Base-by-base conservation (phyloP, 2,888 invertebrate species). In the Nipponacmea schrenckii region DNA sequence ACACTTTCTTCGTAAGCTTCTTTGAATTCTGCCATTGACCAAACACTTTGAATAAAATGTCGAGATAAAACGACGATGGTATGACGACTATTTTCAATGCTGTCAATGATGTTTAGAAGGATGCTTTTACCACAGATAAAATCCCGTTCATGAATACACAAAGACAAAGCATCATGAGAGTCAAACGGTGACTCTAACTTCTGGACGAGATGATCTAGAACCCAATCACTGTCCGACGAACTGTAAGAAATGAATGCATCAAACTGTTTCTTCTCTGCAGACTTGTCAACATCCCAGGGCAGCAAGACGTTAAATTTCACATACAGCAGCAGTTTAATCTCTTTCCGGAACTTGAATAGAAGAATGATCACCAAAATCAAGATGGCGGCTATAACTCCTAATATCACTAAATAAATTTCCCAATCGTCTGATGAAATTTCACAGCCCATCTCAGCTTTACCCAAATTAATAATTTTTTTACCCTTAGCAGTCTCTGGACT, bases 201-300 rank as follows among this genome's bases (percentile, higher is more conserved):
- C 27, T 94, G 94, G 27, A 94, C 94, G 63, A 95, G 90, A 83
- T 94, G 93, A 85, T 95, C 94, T 56, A 93, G 93, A 63, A 95
- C 95, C 92, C 94, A 95, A 68, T 93, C 93, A 88, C 95, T 94
- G 90, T 96, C 95, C 90, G 95, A 94, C 62, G 94, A 94, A 90
- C 94, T 94, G 90, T 96, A 96, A 89, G 94, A 94, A 80, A 96
- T 93, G 90, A 96, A 96, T 68, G 95, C 95, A 89, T 96, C 96
- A 90, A 94, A 96, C 17, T 14, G 68, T 64, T 77, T 77, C 5
- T 31, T 31, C 31, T 31, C 31, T 31, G 31, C 5, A 31, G 31
- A 31, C 31, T 31, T 31, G 15, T 74, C 74, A 7, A 31, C 66
- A 17, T 73, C 76, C 64, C 84, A 82, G 0, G 84, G 83, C 24